These are phyloP conservation scores for Neodiprion virginianus DNA, from an alignment of 1,140 invertebrate genomes.

Conservation along the genomic window DNA sequence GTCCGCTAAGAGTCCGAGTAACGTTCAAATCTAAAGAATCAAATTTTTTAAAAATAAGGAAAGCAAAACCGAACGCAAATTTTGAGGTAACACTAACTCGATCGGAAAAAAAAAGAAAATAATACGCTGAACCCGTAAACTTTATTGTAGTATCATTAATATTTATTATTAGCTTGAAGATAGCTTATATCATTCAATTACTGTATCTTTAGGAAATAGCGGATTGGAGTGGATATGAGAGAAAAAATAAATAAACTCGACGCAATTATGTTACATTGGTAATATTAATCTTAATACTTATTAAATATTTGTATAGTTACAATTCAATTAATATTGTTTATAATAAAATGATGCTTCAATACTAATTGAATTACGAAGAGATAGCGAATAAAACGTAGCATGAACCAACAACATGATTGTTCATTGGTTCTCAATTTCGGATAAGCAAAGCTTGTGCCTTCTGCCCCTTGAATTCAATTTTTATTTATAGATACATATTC, in stretches of 20 bases:
- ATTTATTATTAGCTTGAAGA: constrained; percentile 18
- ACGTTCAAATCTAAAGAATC: background rate
- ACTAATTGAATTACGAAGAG: background rate
- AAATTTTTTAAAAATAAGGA: background rate
- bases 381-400: too few relatives aligned
- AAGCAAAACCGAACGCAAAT: background rate
- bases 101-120: background rate
- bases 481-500: background rate
- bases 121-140: constrained; percentile 22
- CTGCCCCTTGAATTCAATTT: background rate
- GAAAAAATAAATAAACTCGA: constrained; percentile 16
- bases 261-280: background rate
- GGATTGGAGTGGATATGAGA: constrained; percentile 15
- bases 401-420: background rate
- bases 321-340: constrained; percentile 15
- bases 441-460: background rate
- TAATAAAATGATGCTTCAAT: constrained; percentile 7
- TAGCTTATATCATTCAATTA: too few relatives aligned
- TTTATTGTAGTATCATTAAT: constrained; percentile 6
- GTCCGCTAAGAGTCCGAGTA: background rate
- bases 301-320: constrained; percentile 40
- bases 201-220: background rate
- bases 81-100: background rate
- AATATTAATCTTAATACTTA: constrained; percentile 19
- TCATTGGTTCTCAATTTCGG: background rate